Conservation (phyloP, 2,113 vertebrate species). For the Lampris incognitus region DNA sequence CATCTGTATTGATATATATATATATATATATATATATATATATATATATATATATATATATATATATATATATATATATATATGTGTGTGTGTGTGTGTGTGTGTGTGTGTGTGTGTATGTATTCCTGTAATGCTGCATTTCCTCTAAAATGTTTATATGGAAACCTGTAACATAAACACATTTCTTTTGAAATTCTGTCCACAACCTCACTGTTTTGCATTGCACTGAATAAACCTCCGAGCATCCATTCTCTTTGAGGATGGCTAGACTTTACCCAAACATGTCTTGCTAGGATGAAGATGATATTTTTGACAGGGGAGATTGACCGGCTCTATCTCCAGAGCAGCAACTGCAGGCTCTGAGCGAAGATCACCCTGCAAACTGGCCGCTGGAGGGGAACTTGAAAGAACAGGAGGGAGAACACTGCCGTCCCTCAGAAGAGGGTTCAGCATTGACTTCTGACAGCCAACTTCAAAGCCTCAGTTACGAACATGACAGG, state of each 20-base stretch:
- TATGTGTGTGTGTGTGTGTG: background rate
- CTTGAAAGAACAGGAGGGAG: slow-evolving; percentile 78
- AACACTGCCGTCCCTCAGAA: slow-evolving; percentile 71
- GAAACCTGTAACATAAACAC: slow-evolving; percentile 37
- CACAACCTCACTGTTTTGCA: slow-evolving; percentile 49
- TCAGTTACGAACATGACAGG: slow-evolving; percentile 77
- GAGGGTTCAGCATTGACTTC: slow-evolving; percentile 71
- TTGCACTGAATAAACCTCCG: slow-evolving; percentile 45
- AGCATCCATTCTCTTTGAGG: slow-evolving; percentile 68
- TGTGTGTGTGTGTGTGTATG: background rate
- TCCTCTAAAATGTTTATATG: slow-evolving; percentile 22
- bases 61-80: too few relatives aligned
- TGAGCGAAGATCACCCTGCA: slow-evolving; percentile 64
- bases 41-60: too few relatives aligned
- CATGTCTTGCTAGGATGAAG: slow-evolving; percentile 47
- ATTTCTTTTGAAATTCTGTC: slow-evolving; percentile 48
- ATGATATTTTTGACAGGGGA: slow-evolving; percentile 70
- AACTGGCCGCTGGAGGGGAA: slow-evolving; percentile 77
- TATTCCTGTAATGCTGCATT: background rate
- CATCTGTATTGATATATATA: too few relatives aligned
- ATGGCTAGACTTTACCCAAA: slow-evolving; percentile 64
- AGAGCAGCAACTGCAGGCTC: slow-evolving; percentile 76
- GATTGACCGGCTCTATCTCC: slow-evolving; percentile 72
- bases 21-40: too few relatives aligned
- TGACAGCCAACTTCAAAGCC: slow-evolving; percentile 79